A percentile compares a stretch with the other conserved stretches of the same genome.
These are phyloP conservation scores for Tridacna crocea DNA, from an alignment of 2,888 invertebrate species.

Conservation along the genomic window DNA sequence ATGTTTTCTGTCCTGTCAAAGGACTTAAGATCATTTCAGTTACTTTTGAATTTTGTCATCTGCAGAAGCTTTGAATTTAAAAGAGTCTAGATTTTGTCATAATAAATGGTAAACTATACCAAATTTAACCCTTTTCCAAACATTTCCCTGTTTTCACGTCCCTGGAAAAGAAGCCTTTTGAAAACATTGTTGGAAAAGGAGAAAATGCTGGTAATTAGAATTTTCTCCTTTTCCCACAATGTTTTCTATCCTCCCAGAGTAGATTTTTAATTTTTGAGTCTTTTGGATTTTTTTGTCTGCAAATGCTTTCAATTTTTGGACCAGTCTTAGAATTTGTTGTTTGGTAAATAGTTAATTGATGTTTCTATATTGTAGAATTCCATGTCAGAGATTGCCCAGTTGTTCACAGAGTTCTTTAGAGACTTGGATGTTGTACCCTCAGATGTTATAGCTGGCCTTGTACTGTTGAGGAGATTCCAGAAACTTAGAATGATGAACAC, in stretches of 20 bases:
- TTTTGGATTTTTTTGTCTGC: neutral
- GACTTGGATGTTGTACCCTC: constrained; percentile 94
- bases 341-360: neutral
- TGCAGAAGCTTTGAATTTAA: neutral
- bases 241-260: too few relatives aligned
- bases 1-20: neutral
- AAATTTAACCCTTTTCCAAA: too few relatives aligned
- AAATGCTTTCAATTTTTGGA: neutral
- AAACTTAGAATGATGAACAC: constrained; percentile 88
- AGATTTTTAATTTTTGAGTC: neutral
- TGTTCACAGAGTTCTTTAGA: constrained; percentile 93
- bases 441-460: constrained; percentile 93
- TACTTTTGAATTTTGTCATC: neutral
- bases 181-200: too few relatives aligned
- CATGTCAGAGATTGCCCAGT: constrained; percentile 92
- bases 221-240: too few relatives aligned
- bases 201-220: too few relatives aligned
- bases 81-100: too few relatives aligned
- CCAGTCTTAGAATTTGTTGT: neutral
- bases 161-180: too few relatives aligned
- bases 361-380: constrained; percentile 87
- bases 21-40: neutral
- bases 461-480: constrained; percentile 91
- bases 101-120: neutral
- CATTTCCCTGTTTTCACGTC: too few relatives aligned